Evolutionary conservation across 2,797 vertebrate genomes (phyloP).

Genomic region (Otolemur crassicaudatus): DNA sequence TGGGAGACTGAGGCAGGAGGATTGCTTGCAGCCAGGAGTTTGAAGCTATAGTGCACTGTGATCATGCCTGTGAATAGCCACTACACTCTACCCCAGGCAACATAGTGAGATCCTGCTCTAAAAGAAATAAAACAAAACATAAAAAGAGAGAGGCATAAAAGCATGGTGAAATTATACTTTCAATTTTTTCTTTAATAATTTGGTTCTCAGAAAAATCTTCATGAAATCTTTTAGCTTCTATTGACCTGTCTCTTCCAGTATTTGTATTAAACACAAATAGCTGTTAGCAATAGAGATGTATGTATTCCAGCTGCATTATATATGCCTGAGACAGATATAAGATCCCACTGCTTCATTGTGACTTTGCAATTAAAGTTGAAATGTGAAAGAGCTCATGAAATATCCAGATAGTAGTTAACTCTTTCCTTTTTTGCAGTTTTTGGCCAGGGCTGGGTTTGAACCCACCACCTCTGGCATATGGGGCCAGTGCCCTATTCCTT

Average conservation of each 20-base stretch:
- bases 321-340: conserved; percentile 16
- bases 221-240: conserved; percentile 45
- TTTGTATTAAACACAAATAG: conserved; percentile 59
- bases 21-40: not conserved
- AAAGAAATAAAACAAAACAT: not conserved
- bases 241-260: conserved; percentile 44
- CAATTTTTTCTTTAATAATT: conserved; percentile 68
- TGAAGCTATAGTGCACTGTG: not conserved
- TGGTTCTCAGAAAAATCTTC: conserved; percentile 44
- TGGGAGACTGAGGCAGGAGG: not conserved
- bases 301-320: not conserved
- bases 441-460: too few species aligned
- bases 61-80: not conserved
- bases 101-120: not conserved
- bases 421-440: not conserved
- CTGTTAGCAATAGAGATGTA: not conserved
- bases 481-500: too few species aligned
- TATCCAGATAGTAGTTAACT: not conserved
- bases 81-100: not conserved
- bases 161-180: conserved; percentile 44
- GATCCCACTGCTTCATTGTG: conserved; percentile 35
- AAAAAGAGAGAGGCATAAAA: not conserved
- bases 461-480: too few species aligned
- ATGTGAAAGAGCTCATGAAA: not conserved
- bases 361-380: conserved; percentile 56